Base-by-base conservation (phyloP, 2,113 vertebrate species). In the Pelusios castaneus region DNA sequence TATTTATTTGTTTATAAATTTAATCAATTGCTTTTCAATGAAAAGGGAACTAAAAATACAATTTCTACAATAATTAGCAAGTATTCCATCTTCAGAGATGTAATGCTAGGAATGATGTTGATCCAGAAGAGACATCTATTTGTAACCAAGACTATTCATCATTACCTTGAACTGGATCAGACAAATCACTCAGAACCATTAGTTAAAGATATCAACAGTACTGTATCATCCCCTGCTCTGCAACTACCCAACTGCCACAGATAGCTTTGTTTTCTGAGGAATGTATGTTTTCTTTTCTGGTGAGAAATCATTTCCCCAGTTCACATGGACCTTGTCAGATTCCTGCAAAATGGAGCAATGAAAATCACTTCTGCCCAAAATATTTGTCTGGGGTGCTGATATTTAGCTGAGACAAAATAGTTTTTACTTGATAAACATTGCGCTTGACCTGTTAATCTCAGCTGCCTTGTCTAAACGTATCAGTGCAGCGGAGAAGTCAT, bases 361-460 rank as follows among this genome's bases (percentile, higher is more conserved):
- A 97, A 94, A 96, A 56, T 2, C 85, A 80, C 85, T 94, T 77
- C 94, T 67, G 25, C 92, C 63, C 51, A 81, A 96, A 1, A 60
- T 85, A 82, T 88, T 95, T 94, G 82, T 70, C 94, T 89, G 87
- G 49, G 29, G 58, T 97, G 43, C 78, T 90, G 55, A 91, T 96
- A 95, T 84, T 92, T 95, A 95, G 29, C 56, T 89, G 7, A 47
- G 73, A 96, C 84, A 94, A 95, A 97, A 96, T 38, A 82, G 34
- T 94, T 97, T 96, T 89, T 91, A 80, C 49, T 81, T 88, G 86
- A 92, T 95, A 97, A 97, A 96, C 93, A 95, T 55, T 84, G 92
- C 56, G 11, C 95, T 90, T 95, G 93, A 96, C 82, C 88, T 95
- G 84, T 85, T 97, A 92, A 29, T 97, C 89, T 95, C 84, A 93